phyloP scores from a whole-genome alignment of 2,888 invertebrate genomes.

The Troides helena region DNA sequence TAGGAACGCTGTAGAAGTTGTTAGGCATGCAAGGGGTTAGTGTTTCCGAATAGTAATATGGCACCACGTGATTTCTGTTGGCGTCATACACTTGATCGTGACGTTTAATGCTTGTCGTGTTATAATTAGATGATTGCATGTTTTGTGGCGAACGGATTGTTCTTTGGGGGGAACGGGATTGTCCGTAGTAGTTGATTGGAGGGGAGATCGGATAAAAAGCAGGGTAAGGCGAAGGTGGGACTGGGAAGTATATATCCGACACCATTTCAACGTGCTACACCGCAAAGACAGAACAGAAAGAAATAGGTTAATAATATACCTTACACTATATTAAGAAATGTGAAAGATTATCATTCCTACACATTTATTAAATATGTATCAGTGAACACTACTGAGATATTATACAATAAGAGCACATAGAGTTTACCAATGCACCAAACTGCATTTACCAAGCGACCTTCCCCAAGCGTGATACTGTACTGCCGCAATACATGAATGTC shows the following conservation, averaged over 20 bases:
- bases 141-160: conserved; percentile 62
- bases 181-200: conserved; percentile 69
- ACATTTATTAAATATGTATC: conserved; percentile 33
- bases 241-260: conserved; percentile 86
- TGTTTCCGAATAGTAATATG: conserved; percentile 75
- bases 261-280: conserved; percentile 87
- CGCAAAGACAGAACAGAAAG: conserved; percentile 76
- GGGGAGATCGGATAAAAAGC: conserved; percentile 71
- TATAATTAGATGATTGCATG: conserved; percentile 52
- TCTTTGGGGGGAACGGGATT: conserved; percentile 54
- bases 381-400: conserved; percentile 16
- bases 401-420: conserved; percentile 46
- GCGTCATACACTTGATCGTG: conserved; percentile 76
- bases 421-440: conserved; percentile 67
- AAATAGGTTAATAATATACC: conserved; percentile 65
- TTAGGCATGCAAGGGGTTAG: conserved; percentile 70
- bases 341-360: conserved; percentile 33
- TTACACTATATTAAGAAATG: conserved; percentile 30
- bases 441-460: conserved; percentile 62
- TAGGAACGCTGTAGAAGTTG: conserved; percentile 60
- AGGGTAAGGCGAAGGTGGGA: conserved; percentile 70
- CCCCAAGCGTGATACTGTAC: conserved; percentile 61
- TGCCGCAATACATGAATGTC: conserved; percentile 30
- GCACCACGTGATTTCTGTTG: conserved; percentile 78
- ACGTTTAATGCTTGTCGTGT: conserved; percentile 56